Percentiles rank a stretch among this genome's conserved stretches.
phyloP scores from a whole-genome alignment of 2,797 vertebrate species.

The Delichon dasypus region DNA sequence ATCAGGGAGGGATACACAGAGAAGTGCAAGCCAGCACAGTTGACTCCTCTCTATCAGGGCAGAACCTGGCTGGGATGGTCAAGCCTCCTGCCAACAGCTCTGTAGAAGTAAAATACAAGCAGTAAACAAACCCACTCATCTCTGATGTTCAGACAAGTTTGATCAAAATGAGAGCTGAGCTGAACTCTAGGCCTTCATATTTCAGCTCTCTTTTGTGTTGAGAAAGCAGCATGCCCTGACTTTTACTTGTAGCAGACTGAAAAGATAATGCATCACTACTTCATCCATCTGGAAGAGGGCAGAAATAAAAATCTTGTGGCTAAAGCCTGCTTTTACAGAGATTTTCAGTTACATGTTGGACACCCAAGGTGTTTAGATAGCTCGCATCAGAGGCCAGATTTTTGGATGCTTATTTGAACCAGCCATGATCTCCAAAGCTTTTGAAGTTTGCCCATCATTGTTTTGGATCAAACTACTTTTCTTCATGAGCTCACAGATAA shows the following conservation, averaged over 20 bases:
- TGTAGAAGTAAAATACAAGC: not conserved
- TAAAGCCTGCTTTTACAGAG: not conserved
- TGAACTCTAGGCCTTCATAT: not conserved
- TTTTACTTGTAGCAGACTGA: not conserved
- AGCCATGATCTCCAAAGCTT: slow-evolving; percentile 19
- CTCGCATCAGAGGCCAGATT: not conserved
- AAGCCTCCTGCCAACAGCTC: not conserved
- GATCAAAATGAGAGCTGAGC: not conserved
- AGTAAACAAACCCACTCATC: not conserved
- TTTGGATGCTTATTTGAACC: slow-evolving; percentile 33
- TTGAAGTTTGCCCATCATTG: slow-evolving; percentile 39
- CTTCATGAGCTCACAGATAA: slow-evolving; percentile 51
- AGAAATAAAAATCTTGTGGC: slow-evolving; percentile 3
- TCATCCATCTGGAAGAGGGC: not conserved
- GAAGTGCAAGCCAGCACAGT: not conserved
- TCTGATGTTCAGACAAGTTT: not conserved
- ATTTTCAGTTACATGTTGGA: slow-evolving; percentile 41
- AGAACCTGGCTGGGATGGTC: not conserved
- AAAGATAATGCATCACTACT: not conserved
- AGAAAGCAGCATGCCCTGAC: not conserved
- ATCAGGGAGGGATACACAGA: not conserved
- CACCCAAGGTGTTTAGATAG: slow-evolving; percentile 41
- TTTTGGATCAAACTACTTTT: slow-evolving; percentile 45
- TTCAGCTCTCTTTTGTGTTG: not conserved
- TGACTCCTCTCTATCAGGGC: not conserved